These are phyloP conservation scores for Junonia oenone DNA, from an alignment of 2,888 invertebrate genomes.

Conservation along the genomic window DNA sequence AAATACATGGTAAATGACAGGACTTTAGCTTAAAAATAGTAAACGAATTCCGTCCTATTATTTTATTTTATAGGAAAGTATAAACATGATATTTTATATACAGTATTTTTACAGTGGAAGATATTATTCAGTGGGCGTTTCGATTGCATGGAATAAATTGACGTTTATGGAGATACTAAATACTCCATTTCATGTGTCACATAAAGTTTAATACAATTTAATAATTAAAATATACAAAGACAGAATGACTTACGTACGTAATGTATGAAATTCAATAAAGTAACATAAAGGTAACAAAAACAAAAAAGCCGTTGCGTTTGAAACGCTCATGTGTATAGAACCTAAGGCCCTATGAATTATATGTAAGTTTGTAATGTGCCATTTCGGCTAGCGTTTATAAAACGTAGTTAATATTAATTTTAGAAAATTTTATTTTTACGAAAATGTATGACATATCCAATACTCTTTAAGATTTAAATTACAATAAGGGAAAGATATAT, in stretches of 20 bases:
- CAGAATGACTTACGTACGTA: no score
- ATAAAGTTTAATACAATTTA: no score
- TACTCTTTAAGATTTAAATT: background rate
- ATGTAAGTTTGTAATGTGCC: slow-evolving; percentile 5
- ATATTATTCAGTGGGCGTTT: background rate
- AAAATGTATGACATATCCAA: background rate
- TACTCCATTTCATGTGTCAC: no score
- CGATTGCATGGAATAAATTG: background rate
- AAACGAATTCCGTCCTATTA: background rate
- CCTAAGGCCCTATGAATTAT: background rate
- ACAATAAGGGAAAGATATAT: background rate
- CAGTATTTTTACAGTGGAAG: no score
- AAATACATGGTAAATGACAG: no score
- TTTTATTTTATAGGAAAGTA: background rate
- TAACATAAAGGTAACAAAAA: background rate
- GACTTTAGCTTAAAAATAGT: background rate
- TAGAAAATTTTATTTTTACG: background rate
- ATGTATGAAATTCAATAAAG: background rate
- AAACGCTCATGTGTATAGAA: background rate
- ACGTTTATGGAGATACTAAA: no score
- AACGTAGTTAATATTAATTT: background rate
- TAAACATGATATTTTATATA: background rate
- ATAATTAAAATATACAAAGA: background rate
- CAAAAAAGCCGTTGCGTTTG: background rate
- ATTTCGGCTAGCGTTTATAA: slow-evolving; percentile 1